A percentile compares a stretch with the other conserved stretches of the same genome.
These are phyloP conservation scores for Drosophila silvestris DNA, from an alignment of 2,888 invertebrate species.

Conservation along the genomic window DNA sequence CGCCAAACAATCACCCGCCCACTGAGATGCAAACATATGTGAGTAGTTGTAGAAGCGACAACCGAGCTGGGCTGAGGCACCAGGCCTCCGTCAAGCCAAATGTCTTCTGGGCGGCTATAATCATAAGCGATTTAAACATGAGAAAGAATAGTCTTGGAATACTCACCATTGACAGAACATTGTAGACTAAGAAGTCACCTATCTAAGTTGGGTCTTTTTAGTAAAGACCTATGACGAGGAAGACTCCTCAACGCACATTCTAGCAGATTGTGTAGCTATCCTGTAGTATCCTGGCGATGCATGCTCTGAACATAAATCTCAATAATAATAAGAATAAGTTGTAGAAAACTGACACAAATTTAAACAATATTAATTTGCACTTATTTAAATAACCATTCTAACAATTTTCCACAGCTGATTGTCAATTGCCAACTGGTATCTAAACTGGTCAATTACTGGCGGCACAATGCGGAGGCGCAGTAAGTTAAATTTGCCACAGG, in stretches of 20 bases:
- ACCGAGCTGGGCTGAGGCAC: not conserved
- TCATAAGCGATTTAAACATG: not conserved
- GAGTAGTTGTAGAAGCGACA: conserved; percentile 68
- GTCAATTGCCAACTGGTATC: conserved; percentile 92
- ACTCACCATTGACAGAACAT: not conserved
- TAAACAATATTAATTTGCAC: not conserved
- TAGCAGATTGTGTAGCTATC: not conserved
- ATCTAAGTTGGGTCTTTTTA: not conserved
- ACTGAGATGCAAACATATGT: conserved; percentile 87
- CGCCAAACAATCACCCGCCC: conserved; percentile 67
- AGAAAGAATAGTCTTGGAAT: not conserved
- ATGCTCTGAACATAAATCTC: not conserved
- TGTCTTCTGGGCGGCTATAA: not conserved
- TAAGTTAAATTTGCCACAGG: conserved; percentile 86
- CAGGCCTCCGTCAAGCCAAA: not conserved
- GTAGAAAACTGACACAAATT: not conserved
- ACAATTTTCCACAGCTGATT: conserved; percentile 87
- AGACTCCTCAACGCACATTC: not conserved
- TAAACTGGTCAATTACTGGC: conserved; percentile 92
- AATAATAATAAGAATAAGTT: not conserved
- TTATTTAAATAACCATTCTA: not conserved
- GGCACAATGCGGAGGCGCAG: conserved; percentile 91
- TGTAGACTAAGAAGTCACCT: not conserved
- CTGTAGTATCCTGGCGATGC: not conserved
- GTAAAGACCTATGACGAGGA: not conserved